Evolutionary conservation across 2,113 vertebrate species (phyloP).

Genomic region (Gavia stellata): DNA sequence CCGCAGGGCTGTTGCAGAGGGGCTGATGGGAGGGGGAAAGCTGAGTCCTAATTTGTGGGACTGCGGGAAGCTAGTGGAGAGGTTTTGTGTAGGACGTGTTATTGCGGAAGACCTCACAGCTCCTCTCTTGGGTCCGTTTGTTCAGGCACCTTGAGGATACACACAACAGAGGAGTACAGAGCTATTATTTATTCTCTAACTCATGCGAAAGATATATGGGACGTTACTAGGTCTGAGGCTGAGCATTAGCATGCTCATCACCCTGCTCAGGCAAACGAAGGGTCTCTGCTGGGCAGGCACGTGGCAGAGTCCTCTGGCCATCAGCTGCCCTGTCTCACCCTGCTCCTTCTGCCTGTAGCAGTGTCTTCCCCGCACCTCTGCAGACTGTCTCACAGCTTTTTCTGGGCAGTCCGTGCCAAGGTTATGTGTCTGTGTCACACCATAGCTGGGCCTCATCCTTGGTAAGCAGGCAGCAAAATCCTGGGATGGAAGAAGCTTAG

Average conservation of each 20-base stretch:
- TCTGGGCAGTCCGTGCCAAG: fast-evolving
- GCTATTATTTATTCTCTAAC: neutral
- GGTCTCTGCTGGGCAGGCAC: neutral
- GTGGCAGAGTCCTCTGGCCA: neutral
- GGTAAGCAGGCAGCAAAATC: neutral
- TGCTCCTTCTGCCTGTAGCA: too few species aligned
- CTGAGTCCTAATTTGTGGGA: neutral
- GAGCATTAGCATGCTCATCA: neutral
- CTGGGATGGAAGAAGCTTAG: neutral
- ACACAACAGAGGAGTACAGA: neutral
- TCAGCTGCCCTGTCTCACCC: neutral
- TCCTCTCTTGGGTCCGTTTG: neutral
- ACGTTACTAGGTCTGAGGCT: neutral
- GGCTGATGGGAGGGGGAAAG: neutral
- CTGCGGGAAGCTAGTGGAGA: neutral
- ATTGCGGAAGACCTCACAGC: neutral
- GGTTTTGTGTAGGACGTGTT: neutral
- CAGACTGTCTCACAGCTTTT: neutral
- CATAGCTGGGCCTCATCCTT: neutral
- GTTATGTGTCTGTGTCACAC: neutral
- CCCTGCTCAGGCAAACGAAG: neutral
- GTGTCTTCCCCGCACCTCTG: too few species aligned
- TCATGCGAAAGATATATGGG: neutral
- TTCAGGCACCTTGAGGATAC: neutral
- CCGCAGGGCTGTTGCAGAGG: neutral